Evolutionary conservation across 37 sponge, comb jelly and placozoan species (phyloP).

Genomic region (Corticium candelabrum): DNA sequence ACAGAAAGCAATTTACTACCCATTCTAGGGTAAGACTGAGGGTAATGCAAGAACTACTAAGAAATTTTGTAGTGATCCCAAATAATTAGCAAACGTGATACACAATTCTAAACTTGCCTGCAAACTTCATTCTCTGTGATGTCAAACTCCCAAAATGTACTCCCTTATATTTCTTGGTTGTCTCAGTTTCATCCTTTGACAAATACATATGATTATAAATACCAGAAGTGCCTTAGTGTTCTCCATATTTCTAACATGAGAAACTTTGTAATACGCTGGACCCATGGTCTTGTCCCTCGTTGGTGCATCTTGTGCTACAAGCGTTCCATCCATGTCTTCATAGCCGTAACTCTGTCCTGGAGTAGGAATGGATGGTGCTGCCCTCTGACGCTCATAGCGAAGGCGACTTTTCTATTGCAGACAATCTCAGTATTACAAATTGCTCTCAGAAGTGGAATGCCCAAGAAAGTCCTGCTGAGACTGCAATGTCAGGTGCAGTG

Average conservation of each 20-base stretch:
- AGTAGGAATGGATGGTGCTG: slow-evolving; percentile 85
- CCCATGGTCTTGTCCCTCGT: slow-evolving; percentile 66
- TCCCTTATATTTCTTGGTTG: slow-evolving; percentile 74
- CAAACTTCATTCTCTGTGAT: slow-evolving; percentile 44
- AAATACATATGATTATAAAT: background rate
- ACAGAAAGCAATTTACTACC: too few relatives aligned
- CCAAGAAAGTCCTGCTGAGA: background rate
- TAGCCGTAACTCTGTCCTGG: slow-evolving; percentile 78
- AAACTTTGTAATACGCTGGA: slow-evolving; percentile 82
- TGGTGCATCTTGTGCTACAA: slow-evolving; percentile 64
- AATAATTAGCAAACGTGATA: slow-evolving; percentile 3
- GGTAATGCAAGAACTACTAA: too few relatives aligned
- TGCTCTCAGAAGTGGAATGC: background rate
- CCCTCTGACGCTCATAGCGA: slow-evolving; percentile 48
- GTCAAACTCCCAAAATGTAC: slow-evolving; percentile 60
- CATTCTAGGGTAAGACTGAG: too few relatives aligned
- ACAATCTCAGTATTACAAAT: slow-evolving; percentile 8
- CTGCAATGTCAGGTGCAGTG: too few relatives aligned
- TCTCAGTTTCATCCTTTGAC: slow-evolving; percentile 12
- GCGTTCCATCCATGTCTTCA: slow-evolving; percentile 61
- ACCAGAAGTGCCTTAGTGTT: background rate
- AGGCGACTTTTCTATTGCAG: slow-evolving; percentile 24
- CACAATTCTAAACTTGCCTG: slow-evolving; percentile 31
- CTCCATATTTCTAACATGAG: slow-evolving; percentile 20
- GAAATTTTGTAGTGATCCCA: too few relatives aligned